Base-by-base conservation (phyloP, 2,888 invertebrate genomes). In the Pseudoips prasinana region DNA sequence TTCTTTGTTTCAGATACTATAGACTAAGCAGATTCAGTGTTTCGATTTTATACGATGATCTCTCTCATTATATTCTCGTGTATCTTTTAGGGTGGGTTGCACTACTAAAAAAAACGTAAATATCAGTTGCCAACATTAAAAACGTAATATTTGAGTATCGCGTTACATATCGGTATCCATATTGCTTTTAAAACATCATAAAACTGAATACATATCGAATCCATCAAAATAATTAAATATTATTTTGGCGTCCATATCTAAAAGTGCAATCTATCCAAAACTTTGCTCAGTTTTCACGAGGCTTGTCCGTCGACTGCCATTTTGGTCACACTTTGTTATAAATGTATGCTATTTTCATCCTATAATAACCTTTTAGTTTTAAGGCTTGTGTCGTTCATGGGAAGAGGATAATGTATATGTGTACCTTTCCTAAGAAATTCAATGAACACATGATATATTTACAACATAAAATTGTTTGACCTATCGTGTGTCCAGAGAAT, bases 1-100 rank as follows among this genome's bases (percentile, higher is more conserved):
- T 46, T 33, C 20, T 42, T 55, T 55, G 50, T 69, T 69, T 42
- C 68, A 69, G 68, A 68, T 53, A 46, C 59, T 24, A 37, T 64
- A 36, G 66, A 66, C 33, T 60, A 64, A 49, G 51, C 50, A 40
- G 38, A 52, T 23, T 14, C 29, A 17, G 29, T 34, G 27, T 32
- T 28, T 37, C 32, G 41, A 33, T 30, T 27, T 37, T 42, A 22
- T 44, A 47, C 30, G 31, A 47, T 50, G 56, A 57, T 50, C 57
- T 58, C 52, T 49, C 40, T 42, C 26, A 40, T 28, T 39, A 29
- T 40, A 42, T 29, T 28, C 41, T 56, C 31, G 30, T 47, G 42
- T 38, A 39, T 45, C 34, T 23, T 43, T 39, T 42, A 53, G 31
- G 24, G 36, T 28, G 43, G 41, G 29, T 56, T 52, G 53, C 44